Conservation (phyloP, 2,113 vertebrate genomes). For the Lathamus discolor region DNA sequence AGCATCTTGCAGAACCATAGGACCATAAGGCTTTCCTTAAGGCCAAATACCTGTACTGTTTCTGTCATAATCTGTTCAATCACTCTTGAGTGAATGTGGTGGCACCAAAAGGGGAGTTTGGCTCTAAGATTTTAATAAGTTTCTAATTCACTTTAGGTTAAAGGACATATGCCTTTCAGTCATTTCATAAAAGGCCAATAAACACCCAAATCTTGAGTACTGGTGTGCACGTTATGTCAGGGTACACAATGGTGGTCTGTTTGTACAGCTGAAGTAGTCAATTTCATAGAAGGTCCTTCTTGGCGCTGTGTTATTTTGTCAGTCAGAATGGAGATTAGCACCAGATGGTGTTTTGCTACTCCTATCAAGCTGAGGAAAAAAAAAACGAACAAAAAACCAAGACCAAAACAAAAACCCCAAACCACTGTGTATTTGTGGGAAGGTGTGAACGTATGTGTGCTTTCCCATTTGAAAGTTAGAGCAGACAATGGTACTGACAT, state of each 20-base stretch:
- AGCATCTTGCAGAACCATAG: not conserved
- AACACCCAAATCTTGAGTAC: not conserved
- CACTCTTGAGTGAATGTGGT: not conserved
- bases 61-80: not conserved
- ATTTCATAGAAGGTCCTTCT: not conserved
- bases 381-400: not conserved
- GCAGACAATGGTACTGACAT: not conserved
- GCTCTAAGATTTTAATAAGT: not conserved
- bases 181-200: not conserved
- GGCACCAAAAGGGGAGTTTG: not conserved
- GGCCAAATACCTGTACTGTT: not conserved
- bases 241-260: not conserved
- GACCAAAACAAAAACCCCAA: not conserved
- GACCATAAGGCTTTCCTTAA: not conserved
- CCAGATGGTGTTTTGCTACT: not conserved
- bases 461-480: not conserved
- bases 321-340: not conserved
- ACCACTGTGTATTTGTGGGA: not conserved
- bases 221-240: not conserved
- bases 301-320: not conserved
- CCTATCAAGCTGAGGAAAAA: not conserved
- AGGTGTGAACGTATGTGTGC: not conserved
- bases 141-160: not conserved
- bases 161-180: not conserved
- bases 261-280: not conserved